Evolutionary conservation across 2,797 vertebrate genomes (phyloP).

Genomic region (Melanotaenia boesemani): DNA sequence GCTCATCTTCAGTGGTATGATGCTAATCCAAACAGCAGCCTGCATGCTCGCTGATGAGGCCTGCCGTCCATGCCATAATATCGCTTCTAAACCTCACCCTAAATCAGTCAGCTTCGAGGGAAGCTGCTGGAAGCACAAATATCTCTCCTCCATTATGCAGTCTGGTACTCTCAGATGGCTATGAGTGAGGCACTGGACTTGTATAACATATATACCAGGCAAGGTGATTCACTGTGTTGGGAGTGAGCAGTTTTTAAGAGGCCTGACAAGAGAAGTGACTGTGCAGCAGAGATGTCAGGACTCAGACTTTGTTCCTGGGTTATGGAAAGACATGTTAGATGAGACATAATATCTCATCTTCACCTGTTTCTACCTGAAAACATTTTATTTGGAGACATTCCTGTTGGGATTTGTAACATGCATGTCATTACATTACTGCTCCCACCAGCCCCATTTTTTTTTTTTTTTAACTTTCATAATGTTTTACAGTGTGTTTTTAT

Average conservation of each 20-base stretch:
- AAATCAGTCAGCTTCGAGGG: constrained; percentile 21
- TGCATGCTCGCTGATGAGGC: constrained; percentile 13
- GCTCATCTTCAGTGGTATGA: constrained; percentile 96
- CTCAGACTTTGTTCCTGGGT: constrained; percentile 21
- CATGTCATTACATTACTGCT: constrained; percentile 55
- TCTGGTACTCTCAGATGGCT: constrained; percentile 7
- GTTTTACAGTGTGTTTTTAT: constrained; percentile 71
- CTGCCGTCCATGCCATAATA: constrained; percentile 28
- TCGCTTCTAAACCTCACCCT: constrained; percentile 8
- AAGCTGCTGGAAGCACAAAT: constrained; percentile 34
- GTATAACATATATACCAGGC: constrained; percentile 7
- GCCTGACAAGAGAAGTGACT: not conserved
- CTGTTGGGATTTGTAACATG: constrained; percentile 61
- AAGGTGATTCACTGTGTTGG: constrained; percentile 15
- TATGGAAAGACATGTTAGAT: constrained; percentile 22
- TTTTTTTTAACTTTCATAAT: constrained; percentile 50
- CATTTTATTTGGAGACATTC: constrained; percentile 75
- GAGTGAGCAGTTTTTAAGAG: constrained; percentile 9
- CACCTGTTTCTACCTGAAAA: constrained; percentile 44
- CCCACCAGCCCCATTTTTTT: constrained; percentile 29
- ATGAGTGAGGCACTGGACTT: constrained; percentile 44
- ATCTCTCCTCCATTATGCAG: constrained; percentile 5
- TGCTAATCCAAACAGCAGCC: constrained; percentile 24
- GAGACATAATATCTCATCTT: constrained; percentile 16
- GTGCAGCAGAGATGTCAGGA: constrained; percentile 2